phyloP scores from a whole-genome alignment of 2,888 invertebrate species.

The Melikaiella ostensackeni region DNA sequence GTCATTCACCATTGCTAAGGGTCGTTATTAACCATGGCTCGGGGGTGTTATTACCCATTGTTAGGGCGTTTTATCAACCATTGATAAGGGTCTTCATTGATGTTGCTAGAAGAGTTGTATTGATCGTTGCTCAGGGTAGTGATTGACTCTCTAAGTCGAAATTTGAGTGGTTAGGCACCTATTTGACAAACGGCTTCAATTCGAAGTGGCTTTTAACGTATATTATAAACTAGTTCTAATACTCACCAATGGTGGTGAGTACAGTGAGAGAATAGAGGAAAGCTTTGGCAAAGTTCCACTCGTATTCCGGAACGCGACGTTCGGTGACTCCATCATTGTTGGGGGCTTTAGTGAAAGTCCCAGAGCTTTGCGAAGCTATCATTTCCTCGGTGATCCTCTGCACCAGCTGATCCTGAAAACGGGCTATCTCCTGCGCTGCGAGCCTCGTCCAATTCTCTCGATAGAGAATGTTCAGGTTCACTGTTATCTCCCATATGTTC shows the following conservation, averaged over 20 bases:
- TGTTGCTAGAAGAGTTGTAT: too few species aligned
- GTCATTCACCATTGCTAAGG: too few species aligned
- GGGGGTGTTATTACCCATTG: too few species aligned
- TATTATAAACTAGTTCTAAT: conserved; percentile 43
- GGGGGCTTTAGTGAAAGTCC: conserved; percentile 74
- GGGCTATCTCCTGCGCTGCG: conserved; percentile 87
- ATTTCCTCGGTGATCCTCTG: conserved; percentile 89
- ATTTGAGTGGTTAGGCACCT: too few species aligned
- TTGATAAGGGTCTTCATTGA: too few species aligned
- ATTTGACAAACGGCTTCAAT: not conserved
- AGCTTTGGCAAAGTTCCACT: conserved; percentile 93
- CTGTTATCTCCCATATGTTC: conserved; percentile 95
- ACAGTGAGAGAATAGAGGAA: conserved; percentile 97
- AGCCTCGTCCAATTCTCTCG: conserved; percentile 93
- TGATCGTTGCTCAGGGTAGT: too few species aligned
- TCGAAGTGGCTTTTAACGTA: not conserved
- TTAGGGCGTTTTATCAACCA: too few species aligned
- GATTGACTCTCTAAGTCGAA: too few species aligned
- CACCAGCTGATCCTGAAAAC: conserved; percentile 91
- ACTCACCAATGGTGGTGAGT: conserved; percentile 93
- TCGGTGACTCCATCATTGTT: conserved; percentile 66
- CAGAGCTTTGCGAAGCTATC: conserved; percentile 78
- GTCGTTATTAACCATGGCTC: too few species aligned
- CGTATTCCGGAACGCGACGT: conserved; percentile 79
- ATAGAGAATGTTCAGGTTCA: conserved; percentile 91